These are phyloP conservation scores for Tethea ocularis DNA, from an alignment of 2,888 invertebrate species.

Conservation along the genomic window DNA sequence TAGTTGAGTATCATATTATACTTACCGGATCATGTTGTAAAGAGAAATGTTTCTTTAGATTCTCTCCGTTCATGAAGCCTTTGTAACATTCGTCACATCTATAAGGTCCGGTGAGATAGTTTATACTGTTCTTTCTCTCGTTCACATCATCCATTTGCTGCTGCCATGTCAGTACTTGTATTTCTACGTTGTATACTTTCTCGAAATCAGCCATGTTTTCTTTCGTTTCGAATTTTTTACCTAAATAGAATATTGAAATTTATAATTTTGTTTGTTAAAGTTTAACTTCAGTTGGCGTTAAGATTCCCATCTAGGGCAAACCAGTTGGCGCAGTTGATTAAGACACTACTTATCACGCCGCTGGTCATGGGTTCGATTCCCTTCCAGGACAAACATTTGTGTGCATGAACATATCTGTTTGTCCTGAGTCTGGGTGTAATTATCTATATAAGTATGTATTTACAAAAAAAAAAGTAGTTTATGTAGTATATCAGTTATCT, in stretches of 20 bases:
- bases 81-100: conserved; percentile 39
- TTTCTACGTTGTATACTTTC: conserved; percentile 25
- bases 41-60: conserved; percentile 33
- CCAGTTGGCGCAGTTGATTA: too few relatives aligned
- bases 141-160: conserved; percentile 36
- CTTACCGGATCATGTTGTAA: conserved; percentile 40
- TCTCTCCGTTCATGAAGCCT: conserved; percentile 35
- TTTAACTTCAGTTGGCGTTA: too few relatives aligned
- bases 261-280: too few relatives aligned
- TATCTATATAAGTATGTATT: too few relatives aligned
- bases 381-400: too few relatives aligned
- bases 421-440: too few relatives aligned
- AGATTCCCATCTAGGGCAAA: too few relatives aligned
- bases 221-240: conserved; percentile 23
- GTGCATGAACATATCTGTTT: too few relatives aligned
- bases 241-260: background rate
- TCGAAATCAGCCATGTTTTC: conserved; percentile 33
- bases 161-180: conserved; percentile 25
- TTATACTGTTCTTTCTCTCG: conserved; percentile 29
- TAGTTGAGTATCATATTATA: background rate
- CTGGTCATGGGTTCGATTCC: too few relatives aligned
- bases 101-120: conserved; percentile 35
- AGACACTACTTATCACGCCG: too few relatives aligned
- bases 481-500: too few relatives aligned
- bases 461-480: too few relatives aligned